These are phyloP conservation scores for Catocala fraxini DNA, from an alignment of 2,888 invertebrate genomes.

Conservation along the genomic window DNA sequence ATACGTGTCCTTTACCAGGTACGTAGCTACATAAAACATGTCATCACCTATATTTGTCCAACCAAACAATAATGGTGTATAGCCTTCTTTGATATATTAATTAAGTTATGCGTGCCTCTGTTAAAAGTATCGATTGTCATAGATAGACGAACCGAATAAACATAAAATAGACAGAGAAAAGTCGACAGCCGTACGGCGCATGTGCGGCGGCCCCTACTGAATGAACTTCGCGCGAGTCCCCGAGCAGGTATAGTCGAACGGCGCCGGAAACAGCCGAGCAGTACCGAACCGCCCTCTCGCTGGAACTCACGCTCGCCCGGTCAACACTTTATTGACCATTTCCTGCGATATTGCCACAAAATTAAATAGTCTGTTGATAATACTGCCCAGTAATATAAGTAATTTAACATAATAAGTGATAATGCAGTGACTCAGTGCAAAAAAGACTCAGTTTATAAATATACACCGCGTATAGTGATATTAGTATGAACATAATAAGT, in stretches of 20 bases:
- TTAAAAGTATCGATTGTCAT: constrained; percentile 46
- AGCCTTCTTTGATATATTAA: constrained; percentile 27
- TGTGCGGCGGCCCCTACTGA: constrained; percentile 59
- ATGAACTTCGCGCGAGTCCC: constrained; percentile 62
- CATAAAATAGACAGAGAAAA: constrained; percentile 54
- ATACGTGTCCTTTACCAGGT: background rate
- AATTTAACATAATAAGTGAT: constrained; percentile 58
- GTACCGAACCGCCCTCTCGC: constrained; percentile 74
- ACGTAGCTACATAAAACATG: background rate
- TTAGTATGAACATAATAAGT: constrained; percentile 65
- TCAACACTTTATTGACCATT: constrained; percentile 79
- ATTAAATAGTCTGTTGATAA: constrained; percentile 63
- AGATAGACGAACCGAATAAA: constrained; percentile 44
- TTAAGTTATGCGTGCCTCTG: constrained; percentile 37
- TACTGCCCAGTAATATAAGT: constrained; percentile 60
- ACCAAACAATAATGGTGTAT: background rate
- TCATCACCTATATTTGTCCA: background rate
- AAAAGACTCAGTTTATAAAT: constrained; percentile 55
- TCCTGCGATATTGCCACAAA: constrained; percentile 70
- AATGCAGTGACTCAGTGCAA: constrained; percentile 68
- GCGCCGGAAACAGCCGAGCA: constrained; percentile 75
- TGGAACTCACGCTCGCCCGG: constrained; percentile 73
- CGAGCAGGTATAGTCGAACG: constrained; percentile 53
- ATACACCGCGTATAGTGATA: constrained; percentile 59
- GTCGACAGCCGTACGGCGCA: constrained; percentile 65